These are phyloP conservation scores for Heterocephalus glaber DNA, from an alignment of 2,113 vertebrate species.

Conservation along the genomic window DNA sequence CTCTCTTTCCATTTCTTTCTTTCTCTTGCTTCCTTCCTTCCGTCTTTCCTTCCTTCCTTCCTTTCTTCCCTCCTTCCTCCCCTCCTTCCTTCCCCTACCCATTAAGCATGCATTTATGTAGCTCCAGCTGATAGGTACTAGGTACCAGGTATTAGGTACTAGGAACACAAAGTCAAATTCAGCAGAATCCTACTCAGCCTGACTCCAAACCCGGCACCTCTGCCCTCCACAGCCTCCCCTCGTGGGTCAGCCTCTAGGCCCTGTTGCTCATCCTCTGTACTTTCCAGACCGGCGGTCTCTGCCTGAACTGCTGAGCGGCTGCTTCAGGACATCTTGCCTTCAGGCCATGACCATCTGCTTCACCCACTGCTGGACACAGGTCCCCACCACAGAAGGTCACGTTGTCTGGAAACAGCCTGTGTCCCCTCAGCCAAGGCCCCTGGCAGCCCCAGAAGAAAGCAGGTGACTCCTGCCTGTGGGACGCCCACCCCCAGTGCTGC, in stretches of 20 bases:
- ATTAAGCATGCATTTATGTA: not conserved
- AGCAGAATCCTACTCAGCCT: not conserved
- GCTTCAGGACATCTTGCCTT: not conserved
- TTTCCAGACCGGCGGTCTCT: fast-evolving
- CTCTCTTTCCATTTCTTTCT: not conserved
- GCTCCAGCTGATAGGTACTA: not conserved
- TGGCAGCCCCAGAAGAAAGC: not conserved
- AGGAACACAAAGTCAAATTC: not conserved
- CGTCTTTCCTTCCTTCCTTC: not conserved
- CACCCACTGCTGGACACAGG: not conserved
- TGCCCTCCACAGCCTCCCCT: not conserved
- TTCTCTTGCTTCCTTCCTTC: not conserved
- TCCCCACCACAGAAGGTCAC: not conserved
- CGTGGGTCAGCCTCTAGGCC: not conserved
- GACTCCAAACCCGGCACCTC: not conserved
- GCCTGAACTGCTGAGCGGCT: not conserved
- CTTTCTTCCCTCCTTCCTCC: not conserved
- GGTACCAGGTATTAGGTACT: not conserved
- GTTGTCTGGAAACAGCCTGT: not conserved
- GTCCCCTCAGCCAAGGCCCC: not conserved
- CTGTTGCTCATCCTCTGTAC: not conserved
- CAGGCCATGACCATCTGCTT: not conserved
- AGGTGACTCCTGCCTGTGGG: not conserved
- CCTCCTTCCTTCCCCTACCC: not conserved
- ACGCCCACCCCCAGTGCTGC: not conserved